phyloP scores from a whole-genome alignment of 2,113 vertebrate species.

The Felis catus region DNA sequence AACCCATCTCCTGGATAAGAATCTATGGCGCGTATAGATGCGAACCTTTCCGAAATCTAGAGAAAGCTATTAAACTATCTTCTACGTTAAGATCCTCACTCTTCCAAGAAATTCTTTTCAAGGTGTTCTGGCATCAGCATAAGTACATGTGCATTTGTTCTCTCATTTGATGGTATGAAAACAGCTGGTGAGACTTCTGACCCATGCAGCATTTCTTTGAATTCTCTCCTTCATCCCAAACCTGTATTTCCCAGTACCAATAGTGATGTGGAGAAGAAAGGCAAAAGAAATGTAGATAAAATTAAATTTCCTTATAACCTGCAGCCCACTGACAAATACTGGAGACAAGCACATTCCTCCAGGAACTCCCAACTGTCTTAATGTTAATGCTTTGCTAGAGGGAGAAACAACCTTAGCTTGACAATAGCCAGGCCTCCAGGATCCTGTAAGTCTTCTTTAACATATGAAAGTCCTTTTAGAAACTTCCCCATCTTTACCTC shows the following conservation, averaged over 20 bases:
- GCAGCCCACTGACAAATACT: no score
- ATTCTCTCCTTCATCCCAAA: not conserved
- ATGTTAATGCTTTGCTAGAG: no score
- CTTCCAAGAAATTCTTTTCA: constrained; percentile 56
- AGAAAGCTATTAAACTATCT: constrained; percentile 59
- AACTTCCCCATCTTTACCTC: no score
- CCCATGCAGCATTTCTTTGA: not conserved
- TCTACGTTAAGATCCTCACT: constrained; percentile 50
- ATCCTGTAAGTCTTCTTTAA: no score
- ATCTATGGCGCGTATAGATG: constrained; percentile 50
- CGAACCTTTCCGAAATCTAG: constrained; percentile 51
- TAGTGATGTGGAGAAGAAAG: no score
- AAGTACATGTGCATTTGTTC: not conserved
- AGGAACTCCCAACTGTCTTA: no score
- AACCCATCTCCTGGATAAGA: constrained; percentile 51
- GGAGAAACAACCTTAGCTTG: no score
- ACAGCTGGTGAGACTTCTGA: not conserved
- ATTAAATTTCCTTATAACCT: no score
- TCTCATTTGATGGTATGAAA: constrained; percentile 3
- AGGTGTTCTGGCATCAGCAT: constrained; percentile 28
- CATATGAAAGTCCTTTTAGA: no score
- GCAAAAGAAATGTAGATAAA: no score
- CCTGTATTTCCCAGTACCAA: not conserved
- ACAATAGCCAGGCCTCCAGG: no score
- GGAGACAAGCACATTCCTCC: no score